Evolutionary conservation across 2,113 vertebrate genomes (phyloP).

Genomic region (Apteryx owenii): DNA sequence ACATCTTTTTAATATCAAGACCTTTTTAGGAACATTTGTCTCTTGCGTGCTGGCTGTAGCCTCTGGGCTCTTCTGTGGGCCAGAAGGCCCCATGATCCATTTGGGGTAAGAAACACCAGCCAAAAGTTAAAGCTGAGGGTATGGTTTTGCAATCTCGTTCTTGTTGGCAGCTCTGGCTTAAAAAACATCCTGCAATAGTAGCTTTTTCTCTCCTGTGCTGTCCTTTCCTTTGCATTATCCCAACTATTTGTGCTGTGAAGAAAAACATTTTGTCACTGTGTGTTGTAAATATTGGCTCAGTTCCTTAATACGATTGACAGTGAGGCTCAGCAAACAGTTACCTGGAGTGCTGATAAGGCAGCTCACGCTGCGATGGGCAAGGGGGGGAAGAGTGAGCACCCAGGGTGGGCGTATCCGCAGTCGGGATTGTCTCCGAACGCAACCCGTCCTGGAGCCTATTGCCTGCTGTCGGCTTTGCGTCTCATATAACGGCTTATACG

Average conservation of each 20-base stretch:
- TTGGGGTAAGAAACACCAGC: conserved; percentile 41
- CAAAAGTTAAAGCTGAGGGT: background rate
- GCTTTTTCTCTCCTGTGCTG: background rate
- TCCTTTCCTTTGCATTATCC: background rate
- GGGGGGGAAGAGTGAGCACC: background rate
- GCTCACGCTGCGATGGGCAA: background rate
- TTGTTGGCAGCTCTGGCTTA: background rate
- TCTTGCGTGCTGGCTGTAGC: conserved; percentile 58
- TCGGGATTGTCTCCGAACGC: background rate
- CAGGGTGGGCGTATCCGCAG: background rate
- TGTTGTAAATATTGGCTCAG: background rate
- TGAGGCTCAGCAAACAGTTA: background rate
- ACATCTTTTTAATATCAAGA: conserved; percentile 61
- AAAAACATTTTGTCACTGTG: background rate
- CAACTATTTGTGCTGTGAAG: background rate
- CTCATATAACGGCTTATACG: background rate
- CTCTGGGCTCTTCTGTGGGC: conserved; percentile 48
- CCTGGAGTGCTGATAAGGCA: background rate
- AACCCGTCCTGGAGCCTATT: background rate
- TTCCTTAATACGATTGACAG: fast-evolving
- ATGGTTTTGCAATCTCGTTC: background rate
- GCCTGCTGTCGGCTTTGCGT: background rate
- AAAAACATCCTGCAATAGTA: background rate
- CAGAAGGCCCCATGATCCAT: conserved; percentile 62
- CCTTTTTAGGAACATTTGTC: conserved; percentile 46